Percentiles rank a stretch among this genome's conserved stretches.
Evolutionary conservation across 1,140 invertebrate species (phyloP).

Genomic region (Pseudoatta argentina): DNA sequence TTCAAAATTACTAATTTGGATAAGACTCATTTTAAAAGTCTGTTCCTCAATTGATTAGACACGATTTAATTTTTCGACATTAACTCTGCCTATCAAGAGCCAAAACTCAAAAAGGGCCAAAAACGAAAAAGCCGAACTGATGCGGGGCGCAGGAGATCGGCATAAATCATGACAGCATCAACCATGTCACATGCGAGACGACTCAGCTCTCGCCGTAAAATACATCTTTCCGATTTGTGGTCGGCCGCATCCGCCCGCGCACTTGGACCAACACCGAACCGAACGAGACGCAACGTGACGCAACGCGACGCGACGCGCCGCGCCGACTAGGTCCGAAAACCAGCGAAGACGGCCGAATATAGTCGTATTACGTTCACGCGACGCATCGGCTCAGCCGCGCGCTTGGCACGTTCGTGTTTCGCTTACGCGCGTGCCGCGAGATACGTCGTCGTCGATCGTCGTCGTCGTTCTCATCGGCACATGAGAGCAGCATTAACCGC

Average conservation of each 20-base stretch:
- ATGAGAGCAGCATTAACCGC: conserved; percentile 2
- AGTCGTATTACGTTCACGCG: conserved; percentile 78
- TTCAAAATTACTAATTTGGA: no score
- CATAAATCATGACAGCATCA: background rate
- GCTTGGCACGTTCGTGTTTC: conserved; percentile 60
- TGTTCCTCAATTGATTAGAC: no score
- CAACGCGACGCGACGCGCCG: conserved; percentile 54
- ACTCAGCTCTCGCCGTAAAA: background rate
- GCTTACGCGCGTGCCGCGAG: conserved; percentile 48
- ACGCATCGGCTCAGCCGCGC: conserved; percentile 74
- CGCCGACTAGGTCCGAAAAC: conserved; percentile 64
- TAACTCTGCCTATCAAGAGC: background rate
- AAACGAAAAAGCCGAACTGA: background rate
- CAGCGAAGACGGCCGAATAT: conserved; percentile 70
- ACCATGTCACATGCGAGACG: conserved; percentile 15
- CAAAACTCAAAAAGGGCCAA: background rate
- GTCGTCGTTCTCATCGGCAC: background rate
- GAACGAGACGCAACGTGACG: conserved; percentile 53
- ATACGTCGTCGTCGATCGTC: conserved; percentile 34
- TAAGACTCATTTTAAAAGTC: no score
- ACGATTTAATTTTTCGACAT: background rate
- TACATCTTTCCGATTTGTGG: conserved; percentile 19
- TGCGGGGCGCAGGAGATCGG: background rate
- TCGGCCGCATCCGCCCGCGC: conserved; percentile 68
- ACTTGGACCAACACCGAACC: conserved; percentile 53